Evolutionary conservation across 1,140 invertebrate species (phyloP).

Genomic region (Sinonovacula constricta): DNA sequence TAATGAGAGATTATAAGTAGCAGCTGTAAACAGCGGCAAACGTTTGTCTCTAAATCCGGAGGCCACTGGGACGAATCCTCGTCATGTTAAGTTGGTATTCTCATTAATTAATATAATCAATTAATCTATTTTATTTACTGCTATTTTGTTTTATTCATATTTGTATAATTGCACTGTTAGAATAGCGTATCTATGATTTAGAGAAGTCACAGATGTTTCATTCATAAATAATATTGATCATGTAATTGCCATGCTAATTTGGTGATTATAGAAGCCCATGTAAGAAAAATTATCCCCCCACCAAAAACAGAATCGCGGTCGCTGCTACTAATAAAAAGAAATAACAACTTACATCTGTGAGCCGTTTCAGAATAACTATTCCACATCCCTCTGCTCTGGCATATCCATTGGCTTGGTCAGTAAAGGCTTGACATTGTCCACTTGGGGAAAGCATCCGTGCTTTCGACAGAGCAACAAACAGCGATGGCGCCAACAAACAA

Average conservation of each 20-base stretch:
- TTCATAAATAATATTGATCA: background rate
- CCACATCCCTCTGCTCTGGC: slow-evolving; percentile 70
- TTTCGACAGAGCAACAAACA: slow-evolving; percentile 62
- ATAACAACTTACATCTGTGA: slow-evolving; percentile 51
- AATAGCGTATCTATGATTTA: background rate
- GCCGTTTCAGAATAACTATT: slow-evolving; percentile 63
- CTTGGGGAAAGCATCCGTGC: slow-evolving; percentile 66
- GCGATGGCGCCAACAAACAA: slow-evolving; percentile 59
- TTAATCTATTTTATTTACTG: no score
- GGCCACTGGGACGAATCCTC: no score
- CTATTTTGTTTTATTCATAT: background rate
- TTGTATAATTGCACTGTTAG: background rate
- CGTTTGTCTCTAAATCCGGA: no score
- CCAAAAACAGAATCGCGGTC: background rate
- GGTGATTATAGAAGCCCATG: background rate
- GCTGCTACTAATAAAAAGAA: background rate
- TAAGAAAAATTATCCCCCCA: no score
- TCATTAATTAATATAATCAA: no score
- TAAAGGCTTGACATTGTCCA: slow-evolving; percentile 67
- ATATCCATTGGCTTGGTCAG: slow-evolving; percentile 67
- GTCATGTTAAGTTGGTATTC: no score
- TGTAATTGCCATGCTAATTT: background rate
- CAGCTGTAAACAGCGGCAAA: no score
- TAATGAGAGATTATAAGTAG: no score
- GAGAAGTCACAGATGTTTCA: background rate